Evolutionary conservation across 1,140 invertebrate species (phyloP).

Genomic region (Olivierus martensii): DNA sequence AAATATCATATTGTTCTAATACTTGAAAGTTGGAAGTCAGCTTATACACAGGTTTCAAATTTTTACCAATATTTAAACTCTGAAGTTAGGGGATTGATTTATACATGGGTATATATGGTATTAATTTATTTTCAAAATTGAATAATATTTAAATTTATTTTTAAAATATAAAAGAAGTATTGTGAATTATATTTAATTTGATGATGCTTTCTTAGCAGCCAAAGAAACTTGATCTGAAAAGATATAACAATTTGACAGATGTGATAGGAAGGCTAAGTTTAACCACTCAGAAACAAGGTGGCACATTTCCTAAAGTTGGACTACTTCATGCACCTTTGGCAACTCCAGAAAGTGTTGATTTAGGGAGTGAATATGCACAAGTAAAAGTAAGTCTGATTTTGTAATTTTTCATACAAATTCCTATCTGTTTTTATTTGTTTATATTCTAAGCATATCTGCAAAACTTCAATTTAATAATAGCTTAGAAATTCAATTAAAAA

Average conservation of each 20-base stretch:
- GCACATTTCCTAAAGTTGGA: constrained; percentile 24
- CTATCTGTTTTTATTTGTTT: too few species aligned
- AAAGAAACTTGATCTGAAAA: constrained; percentile 77
- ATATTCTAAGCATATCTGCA: too few species aligned
- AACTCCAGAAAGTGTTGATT: constrained; percentile 60
- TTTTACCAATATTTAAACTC: too few species aligned
- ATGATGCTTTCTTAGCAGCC: constrained; percentile 15
- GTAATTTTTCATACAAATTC: too few species aligned
- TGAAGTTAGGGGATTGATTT: too few species aligned
- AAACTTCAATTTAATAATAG: too few species aligned
- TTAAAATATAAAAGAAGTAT: constrained; percentile 10
- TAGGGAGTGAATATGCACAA: constrained; percentile 47
- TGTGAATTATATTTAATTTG: constrained; percentile 17
- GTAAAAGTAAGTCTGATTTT: constrained; percentile 27
- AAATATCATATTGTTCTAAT: too few species aligned
- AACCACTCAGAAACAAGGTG: constrained; percentile 13
- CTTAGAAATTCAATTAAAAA: too few species aligned
- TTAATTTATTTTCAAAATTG: constrained; percentile 11
- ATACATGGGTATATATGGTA: background rate
- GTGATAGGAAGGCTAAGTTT: constrained; percentile 64
- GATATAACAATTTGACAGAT: constrained; percentile 73
- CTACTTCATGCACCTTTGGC: constrained; percentile 60
- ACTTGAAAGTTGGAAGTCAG: too few species aligned
- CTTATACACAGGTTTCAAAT: too few species aligned
- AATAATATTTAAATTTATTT: constrained; percentile 21